These are phyloP conservation scores for Rhopalosiphum nymphaeae DNA, from an alignment of 2,888 invertebrate species.

Conservation along the genomic window DNA sequence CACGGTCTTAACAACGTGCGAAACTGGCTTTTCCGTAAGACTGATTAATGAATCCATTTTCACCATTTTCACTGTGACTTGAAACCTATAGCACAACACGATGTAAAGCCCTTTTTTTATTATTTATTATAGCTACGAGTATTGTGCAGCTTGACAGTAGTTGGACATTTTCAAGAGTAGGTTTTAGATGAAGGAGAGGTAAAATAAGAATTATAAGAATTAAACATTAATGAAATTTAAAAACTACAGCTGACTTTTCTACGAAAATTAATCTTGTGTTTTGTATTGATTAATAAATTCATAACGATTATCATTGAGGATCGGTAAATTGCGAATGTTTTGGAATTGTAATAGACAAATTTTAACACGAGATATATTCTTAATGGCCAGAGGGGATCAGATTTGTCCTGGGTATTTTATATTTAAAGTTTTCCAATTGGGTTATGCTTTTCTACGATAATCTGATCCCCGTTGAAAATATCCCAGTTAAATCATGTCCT, in stretches of 20 bases:
- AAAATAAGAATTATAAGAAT: background rate
- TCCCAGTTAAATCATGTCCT: background rate
- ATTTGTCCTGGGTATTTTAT: background rate
- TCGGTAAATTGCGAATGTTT: background rate
- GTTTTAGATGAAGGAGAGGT: background rate
- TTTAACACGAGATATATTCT: background rate
- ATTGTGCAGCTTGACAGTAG: background rate
- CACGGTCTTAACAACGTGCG: background rate
- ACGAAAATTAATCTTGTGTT: background rate
- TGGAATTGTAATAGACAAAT: background rate
- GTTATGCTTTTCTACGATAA: background rate
- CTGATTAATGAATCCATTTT: background rate
- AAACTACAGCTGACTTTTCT: background rate
- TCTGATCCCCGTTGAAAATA: background rate
- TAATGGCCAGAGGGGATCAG: rapidly evolving
- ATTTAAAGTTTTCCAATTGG: background rate
- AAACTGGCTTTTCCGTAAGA: background rate
- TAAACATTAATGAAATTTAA: background rate
- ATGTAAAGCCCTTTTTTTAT: background rate
- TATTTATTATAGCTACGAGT: background rate
- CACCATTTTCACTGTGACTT: background rate
- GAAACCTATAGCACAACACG: background rate
- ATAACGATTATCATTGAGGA: background rate
- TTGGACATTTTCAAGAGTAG: background rate
- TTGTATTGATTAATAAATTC: no score